Evolutionary conservation across 2,797 vertebrate genomes (phyloP).

Genomic region (Xyrichtys novacula): DNA sequence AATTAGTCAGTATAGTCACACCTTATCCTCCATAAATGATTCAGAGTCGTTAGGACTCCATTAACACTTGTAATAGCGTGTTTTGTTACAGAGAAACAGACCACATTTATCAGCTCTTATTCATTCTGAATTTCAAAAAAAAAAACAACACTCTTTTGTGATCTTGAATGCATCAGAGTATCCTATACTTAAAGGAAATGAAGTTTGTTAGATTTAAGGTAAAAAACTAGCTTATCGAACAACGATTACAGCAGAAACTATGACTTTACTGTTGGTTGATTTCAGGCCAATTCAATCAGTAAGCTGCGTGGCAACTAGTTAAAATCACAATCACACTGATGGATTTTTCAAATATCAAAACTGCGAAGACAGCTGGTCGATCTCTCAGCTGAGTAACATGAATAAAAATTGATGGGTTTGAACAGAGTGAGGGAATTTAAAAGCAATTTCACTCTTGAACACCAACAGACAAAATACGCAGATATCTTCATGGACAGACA

Average conservation of each 20-base stretch:
- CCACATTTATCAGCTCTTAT: too few species aligned
- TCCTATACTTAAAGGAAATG: conserved; percentile 19
- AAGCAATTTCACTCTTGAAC: conserved; percentile 8
- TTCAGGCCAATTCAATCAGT: conserved; percentile 20
- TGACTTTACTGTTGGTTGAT: conserved; percentile 12
- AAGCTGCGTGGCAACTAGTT: conserved; percentile 4
- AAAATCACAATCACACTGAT: conserved; percentile 35
- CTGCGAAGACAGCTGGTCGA: conserved; percentile 24
- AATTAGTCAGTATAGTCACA: too few species aligned
- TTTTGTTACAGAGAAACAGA: too few species aligned
- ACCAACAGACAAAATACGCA: conserved; percentile 4
- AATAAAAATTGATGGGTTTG: background rate
- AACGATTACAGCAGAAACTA: conserved; percentile 27
- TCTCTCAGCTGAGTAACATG: too few species aligned
- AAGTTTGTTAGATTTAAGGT: conserved; percentile 3
- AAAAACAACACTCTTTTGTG: background rate
- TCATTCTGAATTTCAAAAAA: background rate
- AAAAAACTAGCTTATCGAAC: background rate
- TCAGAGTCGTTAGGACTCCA: too few species aligned
- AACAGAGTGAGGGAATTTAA: conserved; percentile 10
- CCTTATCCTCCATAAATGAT: too few species aligned
- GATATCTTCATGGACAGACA: conserved; percentile 1
- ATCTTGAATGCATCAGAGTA: background rate
- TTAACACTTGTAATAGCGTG: too few species aligned
- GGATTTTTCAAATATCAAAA: conserved; percentile 37